phyloP scores from a whole-genome alignment of 2,113 vertebrate species.

The Colaptes auratus region DNA sequence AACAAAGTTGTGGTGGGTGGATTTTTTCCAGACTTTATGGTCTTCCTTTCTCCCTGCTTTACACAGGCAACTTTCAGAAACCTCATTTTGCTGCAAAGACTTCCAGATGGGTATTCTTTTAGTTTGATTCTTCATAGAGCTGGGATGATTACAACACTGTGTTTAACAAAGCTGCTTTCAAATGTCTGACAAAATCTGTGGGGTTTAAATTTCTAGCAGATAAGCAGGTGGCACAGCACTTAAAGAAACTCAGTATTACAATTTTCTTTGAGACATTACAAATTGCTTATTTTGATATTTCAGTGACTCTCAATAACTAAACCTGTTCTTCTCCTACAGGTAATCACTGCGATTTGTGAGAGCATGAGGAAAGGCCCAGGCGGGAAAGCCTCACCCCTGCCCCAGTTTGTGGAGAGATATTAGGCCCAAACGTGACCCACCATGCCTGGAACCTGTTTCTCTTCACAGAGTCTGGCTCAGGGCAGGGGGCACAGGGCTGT shows the following conservation, averaged over 20 bases:
- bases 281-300: background rate
- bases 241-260: background rate
- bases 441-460: rapidly evolving
- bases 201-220: background rate
- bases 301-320: background rate
- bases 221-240: background rate
- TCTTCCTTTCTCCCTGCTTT: background rate
- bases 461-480: background rate
- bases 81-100: background rate
- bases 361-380: background rate
- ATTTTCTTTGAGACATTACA: background rate
- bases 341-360: background rate
- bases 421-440: rapidly evolving
- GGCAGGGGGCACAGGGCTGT: rapidly evolving
- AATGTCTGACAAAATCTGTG: background rate
- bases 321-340: background rate
- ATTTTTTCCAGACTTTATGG: background rate
- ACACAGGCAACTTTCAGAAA: background rate
- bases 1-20: background rate
- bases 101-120: background rate
- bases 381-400: rapidly evolving
- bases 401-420: background rate
- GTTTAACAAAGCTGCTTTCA: background rate
- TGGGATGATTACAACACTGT: background rate
- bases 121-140: background rate